These are phyloP conservation scores for Archocentrus centrarchus DNA, from an alignment of 2,113 vertebrate species.

Conservation along the genomic window DNA sequence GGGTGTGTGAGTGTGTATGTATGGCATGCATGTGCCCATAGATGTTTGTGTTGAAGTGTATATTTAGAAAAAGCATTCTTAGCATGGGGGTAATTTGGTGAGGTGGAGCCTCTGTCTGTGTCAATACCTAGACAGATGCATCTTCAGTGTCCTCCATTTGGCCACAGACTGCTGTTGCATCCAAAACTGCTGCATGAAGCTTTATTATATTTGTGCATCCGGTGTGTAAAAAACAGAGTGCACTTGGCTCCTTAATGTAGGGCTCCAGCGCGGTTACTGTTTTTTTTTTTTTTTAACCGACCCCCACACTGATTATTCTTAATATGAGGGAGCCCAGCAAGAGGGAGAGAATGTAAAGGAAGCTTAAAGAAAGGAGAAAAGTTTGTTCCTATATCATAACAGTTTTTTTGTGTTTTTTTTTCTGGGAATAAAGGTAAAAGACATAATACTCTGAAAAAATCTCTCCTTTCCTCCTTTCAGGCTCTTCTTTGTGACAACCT, in stretches of 20 bases:
- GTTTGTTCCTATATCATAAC: constrained; percentile 28
- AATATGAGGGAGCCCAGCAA: constrained; percentile 40
- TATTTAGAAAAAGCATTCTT: constrained; percentile 61
- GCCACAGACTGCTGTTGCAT: constrained; percentile 60
- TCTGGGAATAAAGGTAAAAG: constrained; percentile 30
- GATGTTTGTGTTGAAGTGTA: constrained; percentile 25
- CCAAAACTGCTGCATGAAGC: constrained; percentile 49
- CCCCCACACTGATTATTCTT: constrained; percentile 42
- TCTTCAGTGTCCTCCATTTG: constrained; percentile 77
- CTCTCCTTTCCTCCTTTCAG: constrained; percentile 13
- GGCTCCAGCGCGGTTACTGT: constrained; percentile 51
- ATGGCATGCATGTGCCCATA: constrained; percentile 4
- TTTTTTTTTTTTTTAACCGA: constrained; percentile 23
- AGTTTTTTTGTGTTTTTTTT: constrained; percentile 57
- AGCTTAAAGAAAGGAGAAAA: constrained; percentile 26
- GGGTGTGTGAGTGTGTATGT: constrained; percentile 40
- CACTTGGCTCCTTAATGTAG: constrained; percentile 75
- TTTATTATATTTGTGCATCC: constrained; percentile 83
- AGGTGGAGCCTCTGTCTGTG: constrained; percentile 67
- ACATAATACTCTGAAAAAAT: constrained; percentile 6
- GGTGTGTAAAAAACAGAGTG: constrained; percentile 58
- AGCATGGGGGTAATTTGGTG: constrained; percentile 67
- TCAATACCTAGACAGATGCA: constrained; percentile 74
- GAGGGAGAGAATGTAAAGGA: constrained; percentile 10
- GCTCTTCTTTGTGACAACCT: not conserved